Percentiles rank a stretch among this genome's conserved stretches.
Evolutionary conservation across 2,113 vertebrate species (phyloP).

Genomic region (Progne subis): DNA sequence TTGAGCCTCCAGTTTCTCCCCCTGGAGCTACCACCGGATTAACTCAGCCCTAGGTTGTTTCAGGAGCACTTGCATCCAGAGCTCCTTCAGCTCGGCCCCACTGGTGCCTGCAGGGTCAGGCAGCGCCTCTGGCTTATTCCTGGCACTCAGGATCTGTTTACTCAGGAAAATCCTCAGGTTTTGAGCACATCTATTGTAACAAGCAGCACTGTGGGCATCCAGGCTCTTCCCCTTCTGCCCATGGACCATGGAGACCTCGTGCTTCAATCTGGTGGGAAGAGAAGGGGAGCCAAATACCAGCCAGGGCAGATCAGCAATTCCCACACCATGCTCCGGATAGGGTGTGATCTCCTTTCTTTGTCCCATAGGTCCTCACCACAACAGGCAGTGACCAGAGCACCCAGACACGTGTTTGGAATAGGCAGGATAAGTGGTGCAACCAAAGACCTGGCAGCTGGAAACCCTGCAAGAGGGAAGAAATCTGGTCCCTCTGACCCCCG

Average conservation of each 20-base stretch:
- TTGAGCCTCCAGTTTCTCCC: background rate
- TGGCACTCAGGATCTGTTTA: background rate
- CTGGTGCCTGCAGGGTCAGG: background rate
- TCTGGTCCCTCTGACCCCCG: background rate
- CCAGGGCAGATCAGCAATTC: fast-evolving
- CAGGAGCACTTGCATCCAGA: background rate
- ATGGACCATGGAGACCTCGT: background rate
- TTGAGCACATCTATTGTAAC: background rate
- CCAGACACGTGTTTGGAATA: fast-evolving
- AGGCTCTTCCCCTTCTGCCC: background rate
- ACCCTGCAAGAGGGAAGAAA: background rate
- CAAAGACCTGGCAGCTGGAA: background rate
- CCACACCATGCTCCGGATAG: fast-evolving
- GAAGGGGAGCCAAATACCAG: background rate
- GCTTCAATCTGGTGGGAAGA: background rate
- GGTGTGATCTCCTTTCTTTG: background rate
- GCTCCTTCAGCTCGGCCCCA: background rate
- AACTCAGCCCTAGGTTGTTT: background rate
- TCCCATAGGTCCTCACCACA: background rate
- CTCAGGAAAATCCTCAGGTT: background rate
- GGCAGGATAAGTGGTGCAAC: background rate
- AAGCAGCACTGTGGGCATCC: background rate
- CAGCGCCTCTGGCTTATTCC: background rate
- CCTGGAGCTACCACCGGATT: background rate
- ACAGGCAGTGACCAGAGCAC: background rate